Evolutionary conservation across 23 tunicate species (phyloP), one percentile per base, ranked within the genome.

Genomic region (Oikopleura albicans): DNA sequence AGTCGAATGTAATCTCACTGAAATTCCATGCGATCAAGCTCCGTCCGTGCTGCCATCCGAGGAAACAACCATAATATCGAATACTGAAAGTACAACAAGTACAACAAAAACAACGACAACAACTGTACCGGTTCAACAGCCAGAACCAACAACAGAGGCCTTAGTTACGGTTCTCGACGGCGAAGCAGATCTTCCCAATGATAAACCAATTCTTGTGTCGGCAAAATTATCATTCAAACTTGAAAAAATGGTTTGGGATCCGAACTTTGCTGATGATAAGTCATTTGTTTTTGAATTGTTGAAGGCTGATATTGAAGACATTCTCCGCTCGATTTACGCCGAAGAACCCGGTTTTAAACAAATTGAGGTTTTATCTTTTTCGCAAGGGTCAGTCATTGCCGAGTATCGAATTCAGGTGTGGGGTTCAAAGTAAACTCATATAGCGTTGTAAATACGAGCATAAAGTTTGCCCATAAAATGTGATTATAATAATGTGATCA

Each of bases 251-350:
- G 79, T 22, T 22, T 71, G 79, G 79, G 79, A 71, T 37, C 2
- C 36, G 4, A 16, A 4, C 31, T 71, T 71, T 71, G 79, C 37
- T 12, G 79, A 71, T 31, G 79, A 71, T 71, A 16, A 27, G 35
- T 71, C 79, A 2, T 71, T 71, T 31, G 31, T 71, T 27, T 71
- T 71, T 71, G 79, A 34, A 4, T 22, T 71, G 79, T 22, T 71
- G 79, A 71, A 71, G 37, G 79, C 79, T 31, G 79, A 71, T 12
- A 71, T 71, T 37, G 79, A 71, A 31, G 79, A 71, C 37, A 37
- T 37, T 2, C 79, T 71, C 79, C 4, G 37, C 4, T 2, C 27
- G 37, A 71, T 71, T 37, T 71, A 12, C 37, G 37, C 36, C 35
- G 36, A 71, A 12, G 34, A 29, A 12, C 35, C 79, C 28, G 79